Conservation (phyloP, 2,888 invertebrate species). For the Cantharis rufa region DNA sequence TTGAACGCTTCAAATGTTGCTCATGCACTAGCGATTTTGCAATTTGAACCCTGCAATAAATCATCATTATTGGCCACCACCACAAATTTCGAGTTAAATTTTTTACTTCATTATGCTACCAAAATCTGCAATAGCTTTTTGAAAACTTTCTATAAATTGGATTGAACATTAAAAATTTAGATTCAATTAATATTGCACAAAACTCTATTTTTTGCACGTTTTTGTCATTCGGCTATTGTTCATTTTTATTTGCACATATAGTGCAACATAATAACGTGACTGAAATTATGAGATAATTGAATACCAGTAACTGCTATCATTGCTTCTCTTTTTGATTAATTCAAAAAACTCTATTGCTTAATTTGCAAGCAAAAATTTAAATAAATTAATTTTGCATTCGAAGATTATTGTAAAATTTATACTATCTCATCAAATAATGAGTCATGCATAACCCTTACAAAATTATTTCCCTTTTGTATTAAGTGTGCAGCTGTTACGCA, state of each 20-base stretch:
- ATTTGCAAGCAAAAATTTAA: too few relatives aligned
- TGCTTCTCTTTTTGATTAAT: neutral
- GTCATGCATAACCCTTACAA: neutral
- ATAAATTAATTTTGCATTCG: neutral
- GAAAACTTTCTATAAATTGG: neutral
- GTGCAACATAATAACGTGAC: neutral
- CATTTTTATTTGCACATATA: neutral
- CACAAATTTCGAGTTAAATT: neutral
- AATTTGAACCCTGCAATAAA: constrained; percentile 64
- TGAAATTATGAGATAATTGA: neutral
- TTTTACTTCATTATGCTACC: neutral
- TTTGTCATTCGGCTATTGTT: neutral
- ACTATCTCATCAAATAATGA: neutral
- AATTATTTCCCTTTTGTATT: neutral
- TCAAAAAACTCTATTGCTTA: neutral
- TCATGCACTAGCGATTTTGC: constrained; percentile 61
- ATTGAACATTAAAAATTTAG: neutral
- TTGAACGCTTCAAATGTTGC: constrained; percentile 59
- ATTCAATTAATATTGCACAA: neutral
- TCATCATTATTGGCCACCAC: constrained; percentile 63
- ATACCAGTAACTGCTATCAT: neutral
- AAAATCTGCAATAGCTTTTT: neutral
- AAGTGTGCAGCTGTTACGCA: neutral
- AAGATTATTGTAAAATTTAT: neutral
- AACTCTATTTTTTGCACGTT: neutral